Conservation (phyloP, 1,140 invertebrate species). For the Lasioglossum albipes region DNA sequence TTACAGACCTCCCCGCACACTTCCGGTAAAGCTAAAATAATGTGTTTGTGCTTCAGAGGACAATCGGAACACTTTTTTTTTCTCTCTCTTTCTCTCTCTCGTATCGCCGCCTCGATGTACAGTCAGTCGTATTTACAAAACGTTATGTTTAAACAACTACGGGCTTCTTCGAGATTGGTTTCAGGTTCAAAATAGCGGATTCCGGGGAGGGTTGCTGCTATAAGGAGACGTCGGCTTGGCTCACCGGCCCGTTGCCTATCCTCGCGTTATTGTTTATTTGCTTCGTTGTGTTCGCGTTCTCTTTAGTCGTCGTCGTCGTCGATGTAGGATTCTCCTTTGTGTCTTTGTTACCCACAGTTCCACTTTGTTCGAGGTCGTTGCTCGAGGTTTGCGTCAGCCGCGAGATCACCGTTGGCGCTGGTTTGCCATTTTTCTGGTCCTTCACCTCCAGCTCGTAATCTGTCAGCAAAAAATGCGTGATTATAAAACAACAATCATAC, state of each 20-base stretch:
- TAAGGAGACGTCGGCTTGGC: conserved; percentile 70
- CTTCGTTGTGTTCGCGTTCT: conserved; percentile 52
- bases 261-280: conserved; percentile 63
- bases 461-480: conserved; percentile 34
- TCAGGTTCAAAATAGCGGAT: conserved; percentile 56
- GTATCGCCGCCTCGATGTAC: conserved; percentile 8
- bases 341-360: conserved; percentile 49
- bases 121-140: conserved; percentile 46
- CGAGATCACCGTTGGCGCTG: conserved; percentile 46
- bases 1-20: neutral
- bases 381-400: conserved; percentile 68
- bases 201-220: conserved; percentile 62
- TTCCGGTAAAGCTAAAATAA: neutral
- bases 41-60: neutral
- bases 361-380: conserved; percentile 57
- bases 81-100: neutral
- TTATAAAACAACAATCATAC: too few relatives aligned
- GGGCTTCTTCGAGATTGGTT: conserved; percentile 67
- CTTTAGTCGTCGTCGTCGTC: conserved; percentile 34
- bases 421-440: conserved; percentile 64
- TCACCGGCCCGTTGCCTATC: conserved; percentile 71
- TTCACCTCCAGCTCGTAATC: conserved; percentile 71
- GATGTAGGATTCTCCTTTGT: conserved; percentile 51
- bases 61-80: neutral
- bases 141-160: conserved; percentile 62